Base-by-base conservation (phyloP, 2,797 vertebrate species). In the Spatula clypeata region DNA sequence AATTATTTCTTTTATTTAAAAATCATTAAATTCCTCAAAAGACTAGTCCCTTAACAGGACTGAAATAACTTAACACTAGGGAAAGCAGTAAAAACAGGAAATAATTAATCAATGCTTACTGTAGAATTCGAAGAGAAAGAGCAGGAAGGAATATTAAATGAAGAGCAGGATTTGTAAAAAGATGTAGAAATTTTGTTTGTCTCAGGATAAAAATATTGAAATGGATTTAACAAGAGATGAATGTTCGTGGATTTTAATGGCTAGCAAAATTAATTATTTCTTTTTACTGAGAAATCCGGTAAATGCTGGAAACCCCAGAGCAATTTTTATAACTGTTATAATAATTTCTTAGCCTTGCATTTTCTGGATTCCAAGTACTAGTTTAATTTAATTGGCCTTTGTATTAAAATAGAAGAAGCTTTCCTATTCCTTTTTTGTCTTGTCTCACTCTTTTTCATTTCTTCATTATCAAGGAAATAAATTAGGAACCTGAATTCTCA, bases 61-160 rank as follows among this genome's bases (percentile, higher is more conserved):
- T 54, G 74, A 94, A 97, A 84, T 87, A 92, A 76, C 73, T 93
- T 86, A 72, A 72, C 62, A 36, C 27, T 76, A 3, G 51, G 70
- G 75, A 94, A 95, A 82, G 47, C n/a, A 79, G 32, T 75, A 92
- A 55, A 96, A 97, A 73, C 53, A 75, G 79, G 82, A 95, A 96
- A 95, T 49, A 94, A 95, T 88, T 94, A 93, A 81, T 96, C 88
- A 84, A 55, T 93, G 54, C 73, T 86, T 84, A 72, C 90, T 85
- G 71, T 76, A 77, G 79, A 90, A 97, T 90, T 85, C 70, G 71
- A 74, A 83, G 57, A 81, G 53, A 82, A 89, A 75, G 45, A 66
- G 36, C 51, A 79, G 51, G 87, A 95, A 92, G 38, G 44, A 92
- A 88, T 89, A 55, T 60, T 53, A 81, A 83, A 90, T 32, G 36